Evolutionary conservation across 2,888 invertebrate genomes (phyloP), one percentile per base, ranked within the genome.

Genomic region (Agonopterix subpropinquella): DNA sequence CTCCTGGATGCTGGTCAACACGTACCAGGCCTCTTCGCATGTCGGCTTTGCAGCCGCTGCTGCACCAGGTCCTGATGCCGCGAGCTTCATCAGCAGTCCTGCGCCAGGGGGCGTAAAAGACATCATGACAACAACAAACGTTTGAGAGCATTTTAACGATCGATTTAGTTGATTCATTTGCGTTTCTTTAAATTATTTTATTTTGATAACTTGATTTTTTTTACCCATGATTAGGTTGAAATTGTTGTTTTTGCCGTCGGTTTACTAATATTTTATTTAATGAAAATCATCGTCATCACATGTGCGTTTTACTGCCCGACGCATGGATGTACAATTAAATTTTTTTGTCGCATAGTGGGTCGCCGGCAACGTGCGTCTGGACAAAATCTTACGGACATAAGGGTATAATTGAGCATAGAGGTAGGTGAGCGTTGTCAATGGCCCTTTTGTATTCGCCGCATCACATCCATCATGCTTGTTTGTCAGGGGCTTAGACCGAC

Each of bases 61-160:
- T 87, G 87, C 57, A 74, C 77, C 1, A 63, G 85, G 10, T 79
- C 85, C 0, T 85, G 85, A 62, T 86, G 86, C 61, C 75, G 83
- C 35, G 76, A 87, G 54, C 66, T 87, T 10, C 87, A 87, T 44
- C 73, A 86, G 60, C 63, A 71, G 47, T 50, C 61, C 0, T 86
- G 87, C 48, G 78, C 74, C 13, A 62, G 48, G 47, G 59, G 57
- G 0, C 47, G 61, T 0, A 77, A 76, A 11, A 52, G 36, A 13
- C 10, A 5, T 0, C 66, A 62, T 13, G 76, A 81, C 7, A 61
- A 4, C 2, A 18, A 18, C 2, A 18, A 4, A 4, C 2, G 18
- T 2, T 18, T 65, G 11, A 48, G 57, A 48, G 57, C 0, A 18
- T 18, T 18, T 2, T 18, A 18, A 18, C 3, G 2, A 18, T 18